Conservation (phyloP, 1,140 invertebrate species). For the Ruditapes philippinarum region DNA sequence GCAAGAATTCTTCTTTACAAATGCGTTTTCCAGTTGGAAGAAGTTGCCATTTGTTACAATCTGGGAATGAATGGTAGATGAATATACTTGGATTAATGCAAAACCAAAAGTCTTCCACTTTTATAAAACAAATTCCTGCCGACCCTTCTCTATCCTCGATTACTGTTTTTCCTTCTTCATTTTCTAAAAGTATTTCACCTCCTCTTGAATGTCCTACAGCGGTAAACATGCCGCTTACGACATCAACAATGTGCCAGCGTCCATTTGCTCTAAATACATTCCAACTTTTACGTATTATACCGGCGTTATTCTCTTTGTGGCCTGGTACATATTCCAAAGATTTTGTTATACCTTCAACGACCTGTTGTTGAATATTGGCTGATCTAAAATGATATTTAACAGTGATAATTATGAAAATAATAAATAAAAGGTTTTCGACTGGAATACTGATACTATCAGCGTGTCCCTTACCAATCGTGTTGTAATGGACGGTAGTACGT, state of each 20-base stretch:
- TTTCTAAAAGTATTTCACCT: constrained; percentile 19
- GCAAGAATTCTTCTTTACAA: neutral
- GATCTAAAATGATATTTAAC: neutral
- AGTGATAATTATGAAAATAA: too few relatives aligned
- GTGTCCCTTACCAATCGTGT: too few relatives aligned
- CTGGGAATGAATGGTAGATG: neutral
- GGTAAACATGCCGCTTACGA: neutral
- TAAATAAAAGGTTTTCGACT: too few relatives aligned
- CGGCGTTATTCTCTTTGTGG: too few relatives aligned
- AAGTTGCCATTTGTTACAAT: constrained; percentile 1
- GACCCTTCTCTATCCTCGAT: neutral
- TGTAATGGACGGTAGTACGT: too few relatives aligned
- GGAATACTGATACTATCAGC: too few relatives aligned
- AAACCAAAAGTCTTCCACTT: neutral
- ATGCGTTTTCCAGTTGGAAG: neutral
- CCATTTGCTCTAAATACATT: neutral
- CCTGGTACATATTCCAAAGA: neutral
- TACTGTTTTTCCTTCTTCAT: neutral
- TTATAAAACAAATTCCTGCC: neutral
- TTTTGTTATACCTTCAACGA: neutral
- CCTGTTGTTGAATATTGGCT: neutral
- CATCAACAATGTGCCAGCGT: neutral
- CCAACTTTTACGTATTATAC: neutral
- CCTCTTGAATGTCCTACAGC: neutral
- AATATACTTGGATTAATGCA: neutral